These are phyloP conservation scores for Scaptomyza flava DNA, from an alignment of 2,888 invertebrate genomes.

Conservation along the genomic window DNA sequence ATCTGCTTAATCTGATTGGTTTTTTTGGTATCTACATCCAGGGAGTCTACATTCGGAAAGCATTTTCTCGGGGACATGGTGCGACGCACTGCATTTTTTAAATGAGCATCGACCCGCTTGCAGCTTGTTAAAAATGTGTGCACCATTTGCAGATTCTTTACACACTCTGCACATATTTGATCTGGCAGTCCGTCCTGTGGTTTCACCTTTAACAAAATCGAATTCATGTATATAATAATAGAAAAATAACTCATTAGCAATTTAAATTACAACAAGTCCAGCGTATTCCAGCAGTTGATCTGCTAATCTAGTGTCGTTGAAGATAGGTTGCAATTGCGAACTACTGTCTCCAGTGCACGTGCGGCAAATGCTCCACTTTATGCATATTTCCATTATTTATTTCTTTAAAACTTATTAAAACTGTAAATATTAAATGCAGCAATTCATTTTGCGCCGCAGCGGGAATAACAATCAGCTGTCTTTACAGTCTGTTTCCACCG, in stretches of 20 bases:
- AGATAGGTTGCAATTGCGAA: constrained; percentile 64
- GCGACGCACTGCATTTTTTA: constrained; percentile 41
- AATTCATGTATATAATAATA: not conserved
- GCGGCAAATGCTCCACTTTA: constrained; percentile 82
- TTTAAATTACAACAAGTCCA: constrained; percentile 64
- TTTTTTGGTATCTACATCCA: not conserved
- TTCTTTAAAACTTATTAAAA: not conserved
- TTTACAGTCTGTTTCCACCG: constrained; percentile 1
- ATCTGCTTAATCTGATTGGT: not conserved
- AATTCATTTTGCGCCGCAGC: constrained; percentile 19
- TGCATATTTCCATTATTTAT: constrained; percentile 76
- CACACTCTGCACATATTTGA: constrained; percentile 68
- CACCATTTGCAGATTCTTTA: constrained; percentile 29
- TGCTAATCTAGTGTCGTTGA: constrained; percentile 39
- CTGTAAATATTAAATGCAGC: not conserved
- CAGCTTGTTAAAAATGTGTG: constrained; percentile 53
- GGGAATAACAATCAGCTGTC: not conserved
- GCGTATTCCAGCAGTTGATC: constrained; percentile 75
- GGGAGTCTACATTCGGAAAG: constrained; percentile 8
- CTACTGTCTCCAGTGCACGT: constrained; percentile 62
- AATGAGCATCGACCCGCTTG: constrained; percentile 46
- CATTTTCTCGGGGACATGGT: constrained; percentile 53
- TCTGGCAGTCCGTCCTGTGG: constrained; percentile 75
- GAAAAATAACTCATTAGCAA: not conserved
- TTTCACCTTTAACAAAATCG: constrained; percentile 54